A percentile compares a stretch with the other conserved stretches of the same genome.
Conservation (phyloP, 2,888 invertebrate species). For the Heliconius charithonia region DNA sequence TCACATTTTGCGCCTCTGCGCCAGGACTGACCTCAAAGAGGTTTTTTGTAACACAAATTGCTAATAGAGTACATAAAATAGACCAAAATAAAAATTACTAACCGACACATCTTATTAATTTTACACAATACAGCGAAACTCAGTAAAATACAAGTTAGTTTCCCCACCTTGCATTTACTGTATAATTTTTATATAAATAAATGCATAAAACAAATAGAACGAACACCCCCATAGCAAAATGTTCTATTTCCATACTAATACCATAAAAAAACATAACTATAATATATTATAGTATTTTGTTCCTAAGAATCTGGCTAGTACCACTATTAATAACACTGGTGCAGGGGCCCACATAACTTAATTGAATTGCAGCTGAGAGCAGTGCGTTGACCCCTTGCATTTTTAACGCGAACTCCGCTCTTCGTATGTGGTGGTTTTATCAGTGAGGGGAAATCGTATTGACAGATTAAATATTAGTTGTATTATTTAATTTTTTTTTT, state of each 20-base stretch:
- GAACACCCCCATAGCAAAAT: neutral
- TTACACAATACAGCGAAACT: no score
- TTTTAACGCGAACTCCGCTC: constrained; percentile 35
- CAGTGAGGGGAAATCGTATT: constrained; percentile 15
- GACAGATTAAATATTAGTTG: neutral
- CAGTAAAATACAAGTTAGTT: no score
- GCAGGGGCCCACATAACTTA: constrained; percentile 44
- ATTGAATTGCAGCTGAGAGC: constrained; percentile 41
- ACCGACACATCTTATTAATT: no score
- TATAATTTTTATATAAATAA: neutral
- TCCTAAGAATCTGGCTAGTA: constrained; percentile 33
- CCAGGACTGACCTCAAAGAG: no score
- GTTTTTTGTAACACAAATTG: neutral
- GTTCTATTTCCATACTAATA: neutral
- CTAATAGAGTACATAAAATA: neutral
- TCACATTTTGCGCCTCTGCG: no score
- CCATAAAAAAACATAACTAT: neutral
- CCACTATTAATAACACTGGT: constrained; percentile 43
- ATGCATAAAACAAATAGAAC: neutral
- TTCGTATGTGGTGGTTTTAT: neutral
- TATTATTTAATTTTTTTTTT: neutral
- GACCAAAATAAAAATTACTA: neutral
- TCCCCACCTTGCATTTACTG: no score
- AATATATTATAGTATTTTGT: neutral
- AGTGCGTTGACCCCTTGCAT: constrained; percentile 45